Evolutionary conservation across 1,140 invertebrate genomes (phyloP).

Genomic region (Limonius californicus): DNA sequence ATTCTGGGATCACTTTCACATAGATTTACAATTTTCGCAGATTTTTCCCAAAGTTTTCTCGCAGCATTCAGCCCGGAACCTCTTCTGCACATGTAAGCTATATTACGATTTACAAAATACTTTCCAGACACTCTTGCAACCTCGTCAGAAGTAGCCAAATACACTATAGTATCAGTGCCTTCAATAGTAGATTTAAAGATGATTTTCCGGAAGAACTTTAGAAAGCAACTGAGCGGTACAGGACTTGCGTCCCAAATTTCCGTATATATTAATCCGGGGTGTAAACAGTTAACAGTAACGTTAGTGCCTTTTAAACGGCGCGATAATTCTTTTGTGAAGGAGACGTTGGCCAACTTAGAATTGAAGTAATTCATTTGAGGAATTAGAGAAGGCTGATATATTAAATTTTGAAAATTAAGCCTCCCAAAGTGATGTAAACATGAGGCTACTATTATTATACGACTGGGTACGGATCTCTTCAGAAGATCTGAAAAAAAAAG

Average conservation of each 20-base stretch:
- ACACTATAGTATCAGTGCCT: constrained; percentile 72
- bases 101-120: constrained; percentile 56
- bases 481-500: constrained; percentile 17
- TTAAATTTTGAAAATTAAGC: neutral
- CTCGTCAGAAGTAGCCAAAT: constrained; percentile 65
- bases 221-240: constrained; percentile 56
- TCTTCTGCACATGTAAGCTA: neutral
- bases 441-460: constrained; percentile 12
- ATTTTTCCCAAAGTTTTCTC: neutral
- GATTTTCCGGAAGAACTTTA: constrained; percentile 61
- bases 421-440: neutral
- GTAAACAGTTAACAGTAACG: constrained; percentile 77
- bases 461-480: neutral
- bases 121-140: constrained; percentile 63
- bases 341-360: constrained; percentile 78
- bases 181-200: constrained; percentile 64
- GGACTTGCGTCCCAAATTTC: constrained; percentile 74
- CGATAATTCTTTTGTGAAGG: constrained; percentile 80
- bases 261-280: constrained; percentile 86
- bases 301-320: constrained; percentile 63
- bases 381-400: constrained; percentile 45
- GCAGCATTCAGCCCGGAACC: neutral
- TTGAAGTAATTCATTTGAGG: constrained; percentile 63
- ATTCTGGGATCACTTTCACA: neutral
- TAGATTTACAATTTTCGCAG: neutral